Percentiles rank a stretch among this genome's conserved stretches.
phyloP scores from a whole-genome alignment of 2,888 invertebrate species.

The Tricholauxania praeusta region DNA sequence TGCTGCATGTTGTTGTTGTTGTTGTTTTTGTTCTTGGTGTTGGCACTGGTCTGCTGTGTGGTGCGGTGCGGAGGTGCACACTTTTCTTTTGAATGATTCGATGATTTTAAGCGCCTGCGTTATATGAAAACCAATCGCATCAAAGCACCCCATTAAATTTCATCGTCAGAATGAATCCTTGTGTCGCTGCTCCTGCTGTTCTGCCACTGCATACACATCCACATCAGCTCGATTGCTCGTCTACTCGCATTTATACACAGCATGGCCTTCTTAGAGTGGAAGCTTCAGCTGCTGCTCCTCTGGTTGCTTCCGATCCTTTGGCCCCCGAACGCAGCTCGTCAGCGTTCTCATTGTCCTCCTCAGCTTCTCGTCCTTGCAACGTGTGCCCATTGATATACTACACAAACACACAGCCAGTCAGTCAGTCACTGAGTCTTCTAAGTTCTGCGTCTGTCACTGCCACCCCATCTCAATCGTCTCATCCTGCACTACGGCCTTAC shows the following conservation, averaged over 20 bases:
- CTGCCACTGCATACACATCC: not conserved
- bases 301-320: not conserved
- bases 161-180: constrained; percentile 65
- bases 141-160: constrained; percentile 70
- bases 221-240: constrained; percentile 2
- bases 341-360: not conserved
- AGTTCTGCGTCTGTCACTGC: constrained; percentile 8
- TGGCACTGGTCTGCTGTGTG: not conserved
- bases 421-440: constrained; percentile 16
- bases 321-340: constrained; percentile 3
- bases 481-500: not conserved
- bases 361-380: constrained; percentile 7
- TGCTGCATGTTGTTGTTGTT: constrained; percentile 30
- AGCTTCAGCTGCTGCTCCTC: constrained; percentile 2
- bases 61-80: constrained; percentile 43
- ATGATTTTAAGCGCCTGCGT: constrained; percentile 70
- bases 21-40: constrained; percentile 38
- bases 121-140: constrained; percentile 70
- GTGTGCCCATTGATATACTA: not conserved
- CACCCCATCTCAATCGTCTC: not conserved
- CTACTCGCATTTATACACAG: not conserved
- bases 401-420: not conserved
- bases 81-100: constrained; percentile 68
- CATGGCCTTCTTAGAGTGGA: not conserved
- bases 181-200: not conserved